Conservation (phyloP, 2,113 vertebrate species). For the Tachuris rubrigastra region DNA sequence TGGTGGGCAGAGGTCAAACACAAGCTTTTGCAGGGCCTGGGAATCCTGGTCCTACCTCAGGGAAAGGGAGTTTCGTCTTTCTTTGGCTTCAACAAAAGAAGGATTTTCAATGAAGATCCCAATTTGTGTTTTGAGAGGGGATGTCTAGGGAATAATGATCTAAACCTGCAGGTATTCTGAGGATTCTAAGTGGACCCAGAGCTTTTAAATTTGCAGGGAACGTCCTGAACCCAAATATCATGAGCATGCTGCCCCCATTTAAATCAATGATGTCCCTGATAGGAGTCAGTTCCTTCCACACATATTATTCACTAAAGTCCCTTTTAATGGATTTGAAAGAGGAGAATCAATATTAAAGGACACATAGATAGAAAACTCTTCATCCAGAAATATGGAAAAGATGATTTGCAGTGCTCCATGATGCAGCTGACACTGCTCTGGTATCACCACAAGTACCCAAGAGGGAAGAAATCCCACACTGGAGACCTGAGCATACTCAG, state of each 20-base stretch:
- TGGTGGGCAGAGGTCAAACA: not conserved
- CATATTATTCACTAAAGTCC: not conserved
- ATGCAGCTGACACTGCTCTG: not conserved
- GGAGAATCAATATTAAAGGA: not conserved
- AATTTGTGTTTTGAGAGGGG: not conserved
- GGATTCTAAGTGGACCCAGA: not conserved
- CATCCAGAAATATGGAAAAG: not conserved
- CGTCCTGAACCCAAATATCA: not conserved
- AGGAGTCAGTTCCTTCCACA: not conserved
- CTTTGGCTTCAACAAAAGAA: not conserved
- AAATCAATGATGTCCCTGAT: not conserved
- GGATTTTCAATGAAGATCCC: not conserved
- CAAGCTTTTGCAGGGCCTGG: not conserved
- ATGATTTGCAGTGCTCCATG: not conserved
- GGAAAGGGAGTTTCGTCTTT: not conserved
- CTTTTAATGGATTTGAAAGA: not conserved
- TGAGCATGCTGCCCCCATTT: rapidly evolving
- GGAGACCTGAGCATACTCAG: not conserved
- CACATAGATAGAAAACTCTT: not conserved
- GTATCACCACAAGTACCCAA: not conserved
- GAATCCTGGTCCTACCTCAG: not conserved
- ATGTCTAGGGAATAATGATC: not conserved
- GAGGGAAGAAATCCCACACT: not conserved
- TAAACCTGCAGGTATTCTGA: not conserved
- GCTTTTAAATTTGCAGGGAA: not conserved